Base-by-base conservation (phyloP, 2,113 vertebrate genomes). In the Pelusios castaneus region DNA sequence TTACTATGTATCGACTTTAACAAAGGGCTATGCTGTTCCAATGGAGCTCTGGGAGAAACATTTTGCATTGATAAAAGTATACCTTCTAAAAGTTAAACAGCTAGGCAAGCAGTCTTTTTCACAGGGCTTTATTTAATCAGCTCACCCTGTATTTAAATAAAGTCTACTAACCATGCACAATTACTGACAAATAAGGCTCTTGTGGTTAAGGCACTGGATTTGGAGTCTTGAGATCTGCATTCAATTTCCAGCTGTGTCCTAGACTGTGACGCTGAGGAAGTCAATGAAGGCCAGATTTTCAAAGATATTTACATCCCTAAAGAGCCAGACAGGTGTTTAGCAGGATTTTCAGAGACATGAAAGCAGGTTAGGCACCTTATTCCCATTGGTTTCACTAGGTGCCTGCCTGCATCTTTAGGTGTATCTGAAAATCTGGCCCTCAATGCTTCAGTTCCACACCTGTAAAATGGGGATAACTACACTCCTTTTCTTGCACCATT, bases 291-390 rank as follows among this genome's bases (percentile, higher is more conserved):
- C 51, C 24, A 49, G 43, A 77, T 77, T 34, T 80, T 63, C 2
- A 0, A 56, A 31, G 5, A 16, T n/a, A 47, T 52, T 78, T 0
- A 0, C 43, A 49, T 49, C n/a, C 43, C 63, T 22, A 25, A 52
- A n/a, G n/a, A 2, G 3, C 45, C 63, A 21, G n/a, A 22, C 22
- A 27, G 4, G 70, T 25, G 21, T 81, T 54, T 13, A 31, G 34
- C 2, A 43, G 29, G 56, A 80, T 34, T 81, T 22, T 13, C 31
- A 67, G 76, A 89, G 80, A 8, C 24, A 80, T 24, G 34, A 70
- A 70, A 70, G 19, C 34, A 70, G 63, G 63, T 38, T 70, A 70
- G n/a, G 34, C n/a, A 21, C 19, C 34, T 70, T 19, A 22, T 5
- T 22, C n/a, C 63, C 63, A 38, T 22, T 38, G n/a, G n/a, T 22